Conservation (phyloP, 2,113 vertebrate species). For the Protobothrops mucrosquamatus region DNA sequence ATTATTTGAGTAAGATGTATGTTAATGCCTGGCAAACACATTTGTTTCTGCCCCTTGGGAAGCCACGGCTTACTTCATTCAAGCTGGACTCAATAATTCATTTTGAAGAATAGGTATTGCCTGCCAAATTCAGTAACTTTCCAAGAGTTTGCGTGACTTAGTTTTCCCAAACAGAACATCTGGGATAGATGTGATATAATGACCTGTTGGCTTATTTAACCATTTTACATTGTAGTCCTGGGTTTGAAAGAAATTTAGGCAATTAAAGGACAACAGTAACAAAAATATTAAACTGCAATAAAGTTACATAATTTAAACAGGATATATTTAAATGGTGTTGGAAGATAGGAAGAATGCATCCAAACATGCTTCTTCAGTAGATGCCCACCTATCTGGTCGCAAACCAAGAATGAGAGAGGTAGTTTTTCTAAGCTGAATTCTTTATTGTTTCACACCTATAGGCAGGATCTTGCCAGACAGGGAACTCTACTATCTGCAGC, state of each 20-base stretch:
- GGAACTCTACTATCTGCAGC: no score
- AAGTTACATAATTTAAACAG: not conserved
- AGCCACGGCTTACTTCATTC: not conserved
- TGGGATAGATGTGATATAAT: not conserved
- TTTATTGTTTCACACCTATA: no score
- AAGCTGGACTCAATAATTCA: not conserved
- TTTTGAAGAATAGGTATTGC: not conserved
- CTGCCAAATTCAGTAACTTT: not conserved
- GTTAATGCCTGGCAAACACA: not conserved
- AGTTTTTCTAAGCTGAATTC: no score
- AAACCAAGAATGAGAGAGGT: no score
- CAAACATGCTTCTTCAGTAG: not conserved
- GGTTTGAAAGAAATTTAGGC: not conserved
- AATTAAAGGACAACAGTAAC: not conserved
- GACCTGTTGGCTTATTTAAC: not conserved
- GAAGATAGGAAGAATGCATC: not conserved
- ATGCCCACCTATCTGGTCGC: not conserved
- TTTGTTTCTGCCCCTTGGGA: not conserved
- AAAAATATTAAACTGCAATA: not conserved
- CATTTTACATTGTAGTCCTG: not conserved
- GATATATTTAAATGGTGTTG: not conserved
- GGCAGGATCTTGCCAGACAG: no score
- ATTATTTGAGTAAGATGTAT: not conserved
- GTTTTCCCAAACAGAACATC: not conserved
- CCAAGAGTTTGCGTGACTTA: not conserved